Evolutionary conservation across 1,140 invertebrate genomes (phyloP), one percentile per base, ranked within the genome.

Genomic region (Heliconius himera): DNA sequence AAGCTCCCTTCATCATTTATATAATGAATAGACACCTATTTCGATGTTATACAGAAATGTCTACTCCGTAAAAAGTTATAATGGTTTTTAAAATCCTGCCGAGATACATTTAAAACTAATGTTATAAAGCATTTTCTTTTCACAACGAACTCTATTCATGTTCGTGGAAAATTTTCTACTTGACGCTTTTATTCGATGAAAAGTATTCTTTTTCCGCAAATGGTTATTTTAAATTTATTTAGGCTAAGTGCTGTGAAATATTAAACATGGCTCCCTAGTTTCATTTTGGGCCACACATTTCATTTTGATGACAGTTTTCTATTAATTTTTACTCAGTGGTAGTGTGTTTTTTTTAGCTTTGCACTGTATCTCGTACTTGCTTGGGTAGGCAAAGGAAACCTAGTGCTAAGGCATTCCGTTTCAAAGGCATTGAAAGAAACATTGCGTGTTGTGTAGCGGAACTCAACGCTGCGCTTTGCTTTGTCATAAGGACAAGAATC

Each of bases 201-300:
- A 41, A 41, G 74, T 76, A 76, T 76, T 76, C 60, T 76, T 76
- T 76, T 76, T 76, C 36, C 36, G 60, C 74, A 76, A 76, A 76
- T 76, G 74, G 74, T 76, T 76, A 76, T 76, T 76, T 76, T 70
- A 76, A 76, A 70, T 76, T 76, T 76, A 76, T 76, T 76, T 76
- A 76, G 74, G 74, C 74, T 76, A 76, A 76, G 74, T 76, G 74
- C 60, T 70, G 38, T 38, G 74, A 76, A 76, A 70, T 66, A 66
- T 66, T 66, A 66, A 66, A 66, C 60, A 29, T 66, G 22, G 60
- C 60, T 66, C 60, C 60, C 22, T 66, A 66, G 22, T 66, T 66
- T 66, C 22, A 66, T 66, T 66, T 66, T 66, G 60, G 60, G 4
- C 13, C 26, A 66, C 26, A 66, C 60, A 66, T 66, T 66, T 66